Conservation (phyloP, 53 echinoderm and acorn worm species). For the Holothuria scabra region DNA sequence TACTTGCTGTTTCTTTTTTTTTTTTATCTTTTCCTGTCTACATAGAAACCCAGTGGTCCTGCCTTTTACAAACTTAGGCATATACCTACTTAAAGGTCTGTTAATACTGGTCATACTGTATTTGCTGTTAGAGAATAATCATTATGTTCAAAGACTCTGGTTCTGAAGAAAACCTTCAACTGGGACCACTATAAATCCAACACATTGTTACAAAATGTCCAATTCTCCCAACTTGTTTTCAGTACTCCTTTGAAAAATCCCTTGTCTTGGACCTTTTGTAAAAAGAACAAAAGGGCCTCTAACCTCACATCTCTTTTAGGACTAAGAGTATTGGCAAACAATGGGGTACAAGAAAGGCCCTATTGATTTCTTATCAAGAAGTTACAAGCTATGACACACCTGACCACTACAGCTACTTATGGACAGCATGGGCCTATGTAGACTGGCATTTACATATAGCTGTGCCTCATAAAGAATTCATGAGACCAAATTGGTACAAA, state of each 20-base stretch:
- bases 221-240: slow-evolving; percentile 61
- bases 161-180: too few species aligned
- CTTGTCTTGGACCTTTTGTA: neutral
- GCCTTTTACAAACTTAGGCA: too few species aligned
- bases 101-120: too few species aligned
- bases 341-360: slow-evolving; percentile 17
- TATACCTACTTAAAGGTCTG: too few species aligned
- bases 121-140: too few species aligned
- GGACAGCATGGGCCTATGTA: neutral
- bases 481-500: slow-evolving; percentile 10
- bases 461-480: slow-evolving; percentile 67
- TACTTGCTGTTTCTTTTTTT: too few species aligned
- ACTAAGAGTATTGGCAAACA: slow-evolving; percentile 1
- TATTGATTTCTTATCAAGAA: slow-evolving; percentile 35
- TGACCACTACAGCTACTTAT: slow-evolving; percentile 22
- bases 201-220: neutral
- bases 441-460: slow-evolving; percentile 56
- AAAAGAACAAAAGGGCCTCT: slow-evolving; percentile 22
- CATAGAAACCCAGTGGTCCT: too few species aligned
- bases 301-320: neutral
- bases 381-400: slow-evolving; percentile 22
- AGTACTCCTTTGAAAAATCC: neutral
- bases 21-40: too few species aligned
- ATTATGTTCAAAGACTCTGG: too few species aligned
- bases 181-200: neutral